Base-by-base conservation (phyloP, 2,113 vertebrate species). In the Grallaria varia region DNA sequence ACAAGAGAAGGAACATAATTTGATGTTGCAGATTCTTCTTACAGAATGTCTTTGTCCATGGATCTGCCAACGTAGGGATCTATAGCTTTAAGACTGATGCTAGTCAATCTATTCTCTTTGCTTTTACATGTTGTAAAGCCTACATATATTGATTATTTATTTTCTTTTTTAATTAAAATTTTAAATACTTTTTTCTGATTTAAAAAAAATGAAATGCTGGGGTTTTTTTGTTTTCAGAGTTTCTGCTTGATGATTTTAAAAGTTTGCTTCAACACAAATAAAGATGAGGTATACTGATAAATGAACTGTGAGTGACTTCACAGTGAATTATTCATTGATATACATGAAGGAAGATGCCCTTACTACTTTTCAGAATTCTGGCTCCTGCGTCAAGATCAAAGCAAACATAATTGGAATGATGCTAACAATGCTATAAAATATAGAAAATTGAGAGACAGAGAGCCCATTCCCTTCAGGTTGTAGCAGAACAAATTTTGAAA, bases 351-450 rank as follows among this genome's bases (percentile, higher is more conserved):
- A 78, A 86, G 40, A 84, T 2, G 0, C 82, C 49, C 24, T 84
- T 83, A 76, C 27, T 79, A 49, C 49, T 95, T 95, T 78, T 82
- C 74, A 85, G 50, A 64, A 93, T 84, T 90, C 73, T 84, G 42
- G 10, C 33, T 94, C 14, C 80, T 93, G 67, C 62, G 76, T 82
- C 40, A 69, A 87, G 86, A 97, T 96, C 89, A 96, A 94, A 96
- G 76, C 24, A 92, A 93, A 62, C 49, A 37, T 93, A 92, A 91
- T 89, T 94, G 69, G 23, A 94, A 82, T 72, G 15, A 87, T 94
- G 49, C 45, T 94, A 94, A 92, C 79, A 91, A 72, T 88, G 47
- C 27, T 74, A 81, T 84, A 74, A 95, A 91, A 90, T 76, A 78
- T 13, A 80, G 59, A 93, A 86, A 67, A 83, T 2, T 59, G 63